Base-by-base conservation (phyloP, 2,888 invertebrate species). In the Chloroclysta siterata region DNA sequence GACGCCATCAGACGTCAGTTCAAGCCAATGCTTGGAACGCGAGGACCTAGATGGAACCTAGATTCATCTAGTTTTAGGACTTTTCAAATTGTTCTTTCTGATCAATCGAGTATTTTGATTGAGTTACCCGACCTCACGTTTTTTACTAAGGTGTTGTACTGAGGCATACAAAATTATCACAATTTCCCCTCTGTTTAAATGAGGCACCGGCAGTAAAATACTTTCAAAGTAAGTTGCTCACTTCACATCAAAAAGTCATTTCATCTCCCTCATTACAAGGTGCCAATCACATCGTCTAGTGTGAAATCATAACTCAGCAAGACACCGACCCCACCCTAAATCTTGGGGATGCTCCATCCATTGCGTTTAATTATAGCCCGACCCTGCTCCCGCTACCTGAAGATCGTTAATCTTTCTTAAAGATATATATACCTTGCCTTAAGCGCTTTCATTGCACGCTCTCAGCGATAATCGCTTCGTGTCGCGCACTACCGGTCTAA, bases 391-490 rank as follows among this genome's bases (percentile, higher is more conserved):
- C 87, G 78, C 78, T 90, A 91, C 91, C 90, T 92, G 91, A 82
- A 84, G 85, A 87, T 91, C 92, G 93, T 93, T 92, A 93, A 93
- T 93, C 92, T 93, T 91, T 92, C 92, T 90, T 90, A 90, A 90
- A 90, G 90, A 92, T 87, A 89, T 91, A 89, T 91, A 92, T 89
- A 88, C 89, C 83, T 83, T 77, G 82, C 80, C 83, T 79, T 77
- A 81, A 80, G 79, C 82, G 78, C 80, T 82, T 86, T 83, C 83
- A 80, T 81, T 80, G 77, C 74, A 71, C 77, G 75, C 82, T 80
- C 79, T 79, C 77, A 77, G 80, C 82, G 82, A 80, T 90, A 89
- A 91, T 89, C 90, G 89, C 87, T 87, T 84, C 82, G 82, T 85
- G 83, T 83, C 85, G 83, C 80, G 71, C 69, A 72, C 75, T 77